Base-by-base conservation (phyloP, 2,113 vertebrate species). In the Bujurquina vittata region DNA sequence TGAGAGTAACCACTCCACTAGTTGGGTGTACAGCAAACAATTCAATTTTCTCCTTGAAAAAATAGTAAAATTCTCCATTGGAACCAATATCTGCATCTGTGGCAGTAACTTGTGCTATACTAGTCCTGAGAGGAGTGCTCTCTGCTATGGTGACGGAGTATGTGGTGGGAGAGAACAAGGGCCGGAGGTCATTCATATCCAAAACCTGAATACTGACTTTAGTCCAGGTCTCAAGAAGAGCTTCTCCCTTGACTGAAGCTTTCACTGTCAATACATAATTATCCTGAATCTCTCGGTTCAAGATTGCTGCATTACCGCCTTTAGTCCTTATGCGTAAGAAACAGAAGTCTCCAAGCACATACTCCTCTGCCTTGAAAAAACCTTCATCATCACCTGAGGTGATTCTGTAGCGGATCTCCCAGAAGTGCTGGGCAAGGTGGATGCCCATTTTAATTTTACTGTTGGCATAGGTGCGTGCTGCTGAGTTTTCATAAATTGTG, bases 61-160 rank as follows among this genome's bases (percentile, higher is more conserved):
- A 99, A 85, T 99, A 99, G 93, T 99, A 99, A 95, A 99, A 99
- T 92, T 99, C 98, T 67, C 98, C 98, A 35, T 99, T 99, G 84
- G 98, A 99, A 84, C 98, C 98, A 12, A 98, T 97, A 84, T 99
- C 98, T 0, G 98, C 98, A 80, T 99, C 98, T 2, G 98, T 99
- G n/a, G 98, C 98, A 0, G 98, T 99, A 80, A 99, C 98, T 87
- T 98, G 98, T 85, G 98, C 98, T 57, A 99, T 98, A 63, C 98
- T 99, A 93, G 98, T 98, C 94, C 98, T 97, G 79, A 99, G 94
- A 18, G 98, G 97, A 75, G 98, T 99, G 94, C 97, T 99, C 94
- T 99, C 98, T 2, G 96, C 96, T 74, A 99, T 97, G 0, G 97
- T 99, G 62, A 99, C 97, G 0, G 98, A 99, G 89, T 99, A 99